phyloP scores from a whole-genome alignment of 2,113 vertebrate species.

The Ceyx cyanopectus region DNA sequence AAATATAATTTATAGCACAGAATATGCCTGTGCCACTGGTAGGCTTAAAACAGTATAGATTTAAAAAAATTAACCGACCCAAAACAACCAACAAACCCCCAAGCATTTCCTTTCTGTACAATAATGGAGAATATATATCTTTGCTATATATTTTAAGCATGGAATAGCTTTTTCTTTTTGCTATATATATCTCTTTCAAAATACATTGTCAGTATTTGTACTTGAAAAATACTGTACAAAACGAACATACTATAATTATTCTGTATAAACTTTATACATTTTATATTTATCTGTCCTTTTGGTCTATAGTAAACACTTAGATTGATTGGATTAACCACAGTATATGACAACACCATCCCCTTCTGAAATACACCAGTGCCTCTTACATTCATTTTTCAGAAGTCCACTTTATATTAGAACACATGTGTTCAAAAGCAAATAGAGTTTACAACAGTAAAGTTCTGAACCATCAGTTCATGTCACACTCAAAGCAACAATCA shows the following conservation, averaged over 20 bases:
- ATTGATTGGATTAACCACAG: slow-evolving; percentile 87
- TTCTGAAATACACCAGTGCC: slow-evolving; percentile 81
- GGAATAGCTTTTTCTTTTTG: slow-evolving; percentile 78
- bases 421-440: slow-evolving; percentile 70
- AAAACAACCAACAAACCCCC: slow-evolving; percentile 24
- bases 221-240: slow-evolving; percentile 96
- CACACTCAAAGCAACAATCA: slow-evolving; percentile 72
- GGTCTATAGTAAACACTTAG: slow-evolving; percentile 86
- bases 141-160: slow-evolving; percentile 79
- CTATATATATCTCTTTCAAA: slow-evolving; percentile 86
- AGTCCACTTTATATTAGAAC: slow-evolving; percentile 77
- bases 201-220: slow-evolving; percentile 89
- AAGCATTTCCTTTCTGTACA: slow-evolving; percentile 77
- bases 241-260: slow-evolving; percentile 86
- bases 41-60: slow-evolving; percentile 74
- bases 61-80: not conserved
- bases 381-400: slow-evolving; percentile 89
- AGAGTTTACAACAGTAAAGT: slow-evolving; percentile 66
- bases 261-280: slow-evolving; percentile 93
- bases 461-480: slow-evolving; percentile 75
- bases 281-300: slow-evolving; percentile 87
- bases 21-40: slow-evolving; percentile 64
- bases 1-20: slow-evolving; percentile 72
- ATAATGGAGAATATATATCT: slow-evolving; percentile 81
- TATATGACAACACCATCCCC: slow-evolving; percentile 87